These are phyloP conservation scores for Aphidius gifuensis DNA, from an alignment of 1,140 invertebrate genomes.

Conservation along the genomic window DNA sequence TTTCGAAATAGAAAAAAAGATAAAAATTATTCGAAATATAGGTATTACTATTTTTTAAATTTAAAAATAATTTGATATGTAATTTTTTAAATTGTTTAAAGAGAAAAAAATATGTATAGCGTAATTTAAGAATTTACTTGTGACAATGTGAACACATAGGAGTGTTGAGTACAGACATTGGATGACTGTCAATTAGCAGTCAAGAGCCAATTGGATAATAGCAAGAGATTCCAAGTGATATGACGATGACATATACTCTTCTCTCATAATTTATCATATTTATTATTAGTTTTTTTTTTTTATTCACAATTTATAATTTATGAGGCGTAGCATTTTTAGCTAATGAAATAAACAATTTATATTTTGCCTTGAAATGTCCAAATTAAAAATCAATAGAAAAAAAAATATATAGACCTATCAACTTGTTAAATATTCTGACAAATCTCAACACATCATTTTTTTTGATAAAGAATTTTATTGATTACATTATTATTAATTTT, in stretches of 20 bases:
- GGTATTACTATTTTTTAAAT: neutral
- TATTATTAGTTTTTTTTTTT: no score
- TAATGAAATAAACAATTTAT: no score
- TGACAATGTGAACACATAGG: neutral
- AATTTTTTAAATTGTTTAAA: neutral
- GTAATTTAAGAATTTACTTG: neutral
- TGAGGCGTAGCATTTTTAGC: no score
- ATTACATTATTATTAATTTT: no score
- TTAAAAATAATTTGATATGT: neutral
- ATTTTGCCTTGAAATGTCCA: no score
- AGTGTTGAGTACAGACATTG: slow-evolving; percentile 1
- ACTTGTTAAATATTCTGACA: no score
- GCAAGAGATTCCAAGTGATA: slow-evolving; percentile 8
- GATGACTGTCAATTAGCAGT: slow-evolving; percentile 23
- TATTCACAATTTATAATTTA: no score
- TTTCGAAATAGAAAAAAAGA: neutral
- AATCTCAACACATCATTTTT: no score
- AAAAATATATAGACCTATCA: no score
- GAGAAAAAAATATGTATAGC: neutral
- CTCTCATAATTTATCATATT: no score
- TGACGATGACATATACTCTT: neutral
- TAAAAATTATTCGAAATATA: neutral
- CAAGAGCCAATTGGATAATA: slow-evolving; percentile 21
- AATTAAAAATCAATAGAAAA: no score
- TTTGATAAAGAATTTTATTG: no score